Base-by-base conservation (phyloP, 2,888 invertebrate genomes). In the Tinea trinotella region DNA sequence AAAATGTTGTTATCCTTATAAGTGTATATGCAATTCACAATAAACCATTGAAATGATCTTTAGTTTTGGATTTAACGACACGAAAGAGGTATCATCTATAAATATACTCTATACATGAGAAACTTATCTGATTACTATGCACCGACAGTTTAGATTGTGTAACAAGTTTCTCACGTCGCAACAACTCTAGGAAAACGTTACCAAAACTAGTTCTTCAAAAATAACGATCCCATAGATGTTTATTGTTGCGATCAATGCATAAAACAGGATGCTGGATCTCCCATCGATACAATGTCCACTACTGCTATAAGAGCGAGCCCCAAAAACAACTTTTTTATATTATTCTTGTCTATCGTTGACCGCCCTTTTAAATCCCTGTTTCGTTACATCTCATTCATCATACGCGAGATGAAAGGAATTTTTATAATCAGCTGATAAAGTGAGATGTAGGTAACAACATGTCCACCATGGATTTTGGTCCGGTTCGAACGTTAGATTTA, bases 201-300 rank as follows among this genome's bases (percentile, higher is more conserved):
- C 66, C 70, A 65, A 81, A 83, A 85, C 84, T 78, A 78, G 84
- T 84, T 85, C 80, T 67, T 65, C 62, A 69, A 74, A 71, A 79
- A 78, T 76, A 74, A 66, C 73, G 68, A 65, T 71, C 74, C 64
- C 72, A 69, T 72, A 75, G 75, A 76, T 65, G 61, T 68, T 65
- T 75, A 79, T 79, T 80, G 82, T 81, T 63, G 70, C 74, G 76
- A 76, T 76, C 72, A 74, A 71, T 73, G 76, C 78, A 69, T 71
- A 82, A 70, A 82, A 84, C 84, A 83, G 84, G 85, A 83, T 80
- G 85, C 84, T 83, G 84, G 65, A 63, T 71, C 71, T 73, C 72
- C 69, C 70, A 70, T 74, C 77, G 76, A 76, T 73, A 68, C 72
- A 81, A 80, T 80, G 79, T 76, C 76, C 76, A 68, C 74, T 68